These are phyloP conservation scores for Serrognathus titanus DNA, from an alignment of 2,888 invertebrate genomes.

Conservation along the genomic window DNA sequence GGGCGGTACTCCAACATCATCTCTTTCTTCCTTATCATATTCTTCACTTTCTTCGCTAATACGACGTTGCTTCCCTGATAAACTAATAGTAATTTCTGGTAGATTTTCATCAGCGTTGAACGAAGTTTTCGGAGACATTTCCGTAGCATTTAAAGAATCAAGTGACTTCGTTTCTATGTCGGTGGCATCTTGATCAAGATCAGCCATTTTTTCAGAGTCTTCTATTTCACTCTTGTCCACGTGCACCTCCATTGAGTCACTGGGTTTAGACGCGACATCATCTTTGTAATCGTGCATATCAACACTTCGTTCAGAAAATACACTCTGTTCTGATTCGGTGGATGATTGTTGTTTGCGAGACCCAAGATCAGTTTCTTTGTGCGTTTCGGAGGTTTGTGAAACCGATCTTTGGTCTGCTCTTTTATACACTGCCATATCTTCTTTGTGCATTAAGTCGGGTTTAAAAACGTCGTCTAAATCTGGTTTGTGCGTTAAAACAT, in stretches of 20 bases:
- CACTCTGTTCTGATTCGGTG: slow-evolving; percentile 40
- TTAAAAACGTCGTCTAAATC: slow-evolving; percentile 10
- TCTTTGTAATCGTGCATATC: slow-evolving; percentile 22
- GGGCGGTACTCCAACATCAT: slow-evolving; percentile 1
- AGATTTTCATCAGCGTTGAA: slow-evolving; percentile 36
- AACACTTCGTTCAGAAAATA: slow-evolving; percentile 32
- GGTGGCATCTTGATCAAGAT: slow-evolving; percentile 46
- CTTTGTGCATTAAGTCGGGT: slow-evolving; percentile 17
- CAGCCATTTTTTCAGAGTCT: slow-evolving; percentile 50
- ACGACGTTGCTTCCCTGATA: slow-evolving; percentile 46
- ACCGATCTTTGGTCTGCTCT: slow-evolving; percentile 28
- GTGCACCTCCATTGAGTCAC: slow-evolving; percentile 51
- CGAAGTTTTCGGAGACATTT: slow-evolving; percentile 33
- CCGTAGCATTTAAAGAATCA: slow-evolving; percentile 35
- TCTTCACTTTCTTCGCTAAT: slow-evolving; percentile 48
- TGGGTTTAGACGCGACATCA: slow-evolving; percentile 40
- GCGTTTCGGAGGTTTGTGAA: slow-evolving; percentile 30
- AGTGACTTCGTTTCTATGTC: slow-evolving; percentile 42
- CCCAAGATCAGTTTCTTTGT: slow-evolving; percentile 35
- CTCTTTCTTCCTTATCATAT: slow-evolving; percentile 20
- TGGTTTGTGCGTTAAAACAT: slow-evolving; percentile 28
- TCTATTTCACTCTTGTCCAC: slow-evolving; percentile 53
- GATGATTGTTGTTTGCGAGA: slow-evolving; percentile 31
- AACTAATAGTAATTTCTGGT: slow-evolving; percentile 47
- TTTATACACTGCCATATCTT: slow-evolving; percentile 25